Base-by-base conservation (phyloP, 2,888 invertebrate genomes). In the Tachystola acroxantha region DNA sequence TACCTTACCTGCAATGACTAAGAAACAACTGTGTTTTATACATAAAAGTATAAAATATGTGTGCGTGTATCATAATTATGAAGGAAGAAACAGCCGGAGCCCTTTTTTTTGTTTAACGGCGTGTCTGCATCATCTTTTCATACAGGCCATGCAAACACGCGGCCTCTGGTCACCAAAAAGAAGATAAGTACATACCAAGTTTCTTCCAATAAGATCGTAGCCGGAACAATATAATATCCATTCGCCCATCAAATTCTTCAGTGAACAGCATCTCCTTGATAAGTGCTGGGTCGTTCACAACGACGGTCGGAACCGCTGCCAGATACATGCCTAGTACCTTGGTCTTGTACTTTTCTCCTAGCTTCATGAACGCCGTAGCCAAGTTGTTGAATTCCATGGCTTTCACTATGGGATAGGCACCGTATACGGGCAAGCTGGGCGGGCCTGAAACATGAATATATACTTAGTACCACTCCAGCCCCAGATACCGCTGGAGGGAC, bases 181-280 rank as follows among this genome's bases (percentile, higher is more conserved):
- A n/a, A n/a, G n/a, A n/a, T n/a, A n/a, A n/a, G n/a, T n/a, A 54
- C 65, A 71, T 53, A 88, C 89, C 89, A n/a, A 88, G 57, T 47
- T 69, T 73, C 50, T 88, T 80, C 70, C 88, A 89, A 43, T 72
- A 88, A 31, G 90, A 88, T 36, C 92, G 74, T 32, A 89, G 65
- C 24, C 86, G 64, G 1, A 73, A 64, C 0, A 89, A 9, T 40
- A 79, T 79, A 2, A 86, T 62, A 27, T 86, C 82, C 39, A 88
- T 66, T 20, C 92, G 80, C 1, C 92, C 93, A 56, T 91, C 90
- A 36, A 90, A 91, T 32, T 89, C 90, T 10, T 87, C 87, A n/a
- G 88, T 80, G 20, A 73, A 70, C 0, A 92, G 65, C 30, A 91
- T 71, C 56, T 92, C 90, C 39, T 87, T 90, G 0, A 91, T 79